phyloP scores from a whole-genome alignment of 2,113 vertebrate genomes.

The Corvus hawaiiensis region DNA sequence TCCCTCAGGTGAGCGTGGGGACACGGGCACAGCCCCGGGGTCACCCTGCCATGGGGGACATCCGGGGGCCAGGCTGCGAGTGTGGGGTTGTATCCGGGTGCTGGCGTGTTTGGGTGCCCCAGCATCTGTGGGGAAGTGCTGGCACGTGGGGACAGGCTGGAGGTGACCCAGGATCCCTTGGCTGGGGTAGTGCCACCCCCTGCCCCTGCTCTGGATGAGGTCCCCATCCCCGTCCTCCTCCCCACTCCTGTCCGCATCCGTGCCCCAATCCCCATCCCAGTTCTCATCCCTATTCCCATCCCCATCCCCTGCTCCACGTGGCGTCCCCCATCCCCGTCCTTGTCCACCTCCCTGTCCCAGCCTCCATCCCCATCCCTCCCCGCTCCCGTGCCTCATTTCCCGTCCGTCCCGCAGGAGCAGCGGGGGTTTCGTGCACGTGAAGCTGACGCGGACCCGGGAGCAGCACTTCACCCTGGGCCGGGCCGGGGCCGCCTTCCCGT shows the following conservation, averaged over 20 bases:
- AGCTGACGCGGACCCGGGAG: slow-evolving; percentile 80
- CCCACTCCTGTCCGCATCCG: neutral
- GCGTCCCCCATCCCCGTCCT: too few relatives aligned
- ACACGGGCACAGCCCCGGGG: accelerated
- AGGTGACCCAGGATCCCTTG: neutral
- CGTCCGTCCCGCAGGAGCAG: slow-evolving; percentile 77
- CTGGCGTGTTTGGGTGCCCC: accelerated
- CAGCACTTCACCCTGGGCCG: slow-evolving; percentile 84
- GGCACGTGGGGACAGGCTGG: neutral
- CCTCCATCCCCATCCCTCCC: neutral
- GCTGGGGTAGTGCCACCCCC: neutral
- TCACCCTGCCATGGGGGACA: accelerated
- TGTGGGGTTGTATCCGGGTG: accelerated
- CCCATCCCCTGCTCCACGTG: neutral
- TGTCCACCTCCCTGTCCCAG: neutral
- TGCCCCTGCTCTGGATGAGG: neutral
- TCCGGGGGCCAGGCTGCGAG: too few relatives aligned
- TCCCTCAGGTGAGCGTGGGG: slow-evolving; percentile 75
- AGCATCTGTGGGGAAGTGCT: accelerated
- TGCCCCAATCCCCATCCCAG: too few relatives aligned
- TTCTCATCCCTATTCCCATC: neutral
- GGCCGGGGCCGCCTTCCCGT: slow-evolving; percentile 86
- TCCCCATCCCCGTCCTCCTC: too few relatives aligned
- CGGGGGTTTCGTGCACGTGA: slow-evolving; percentile 94
- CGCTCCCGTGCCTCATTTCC: neutral